Conservation (phyloP, 2,888 invertebrate genomes). For the Polietes domitor region DNA sequence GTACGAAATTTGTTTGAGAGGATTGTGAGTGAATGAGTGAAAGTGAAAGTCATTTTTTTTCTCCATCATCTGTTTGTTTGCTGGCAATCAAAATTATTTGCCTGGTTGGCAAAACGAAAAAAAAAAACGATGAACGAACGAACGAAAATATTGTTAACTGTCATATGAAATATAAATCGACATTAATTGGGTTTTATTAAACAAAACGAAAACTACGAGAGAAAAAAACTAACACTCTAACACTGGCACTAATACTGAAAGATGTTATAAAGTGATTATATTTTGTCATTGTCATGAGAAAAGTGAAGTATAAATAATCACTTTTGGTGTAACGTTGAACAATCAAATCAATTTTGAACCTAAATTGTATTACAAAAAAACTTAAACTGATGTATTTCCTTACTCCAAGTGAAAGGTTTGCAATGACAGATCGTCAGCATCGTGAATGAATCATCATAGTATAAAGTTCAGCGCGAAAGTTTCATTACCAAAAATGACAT, state of each 20-base stretch:
- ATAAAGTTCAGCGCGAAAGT: too few relatives aligned
- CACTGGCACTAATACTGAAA: neutral
- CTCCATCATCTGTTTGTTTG: neutral
- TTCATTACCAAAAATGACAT: too few relatives aligned
- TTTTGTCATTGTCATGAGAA: conserved; percentile 23
- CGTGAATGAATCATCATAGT: too few relatives aligned
- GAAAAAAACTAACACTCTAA: conserved; percentile 5
- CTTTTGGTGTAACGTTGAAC: neutral
- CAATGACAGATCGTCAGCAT: neutral
- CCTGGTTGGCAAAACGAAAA: conserved; percentile 48
- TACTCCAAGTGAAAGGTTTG: conserved; percentile 29
- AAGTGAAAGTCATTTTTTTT: conserved; percentile 57
- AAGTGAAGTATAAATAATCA: neutral
- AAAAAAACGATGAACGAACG: conserved; percentile 16
- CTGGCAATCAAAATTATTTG: conserved; percentile 53
- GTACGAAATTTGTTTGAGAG: conserved; percentile 29
- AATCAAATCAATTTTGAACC: too few relatives aligned
- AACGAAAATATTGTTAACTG: conserved; percentile 58
- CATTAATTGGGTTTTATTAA: conserved; percentile 58
- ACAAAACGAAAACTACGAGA: conserved; percentile 3
- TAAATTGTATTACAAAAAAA: too few relatives aligned
- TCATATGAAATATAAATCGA: conserved; percentile 61
- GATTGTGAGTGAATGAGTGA: conserved; percentile 56
- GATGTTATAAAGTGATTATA: conserved; percentile 23
- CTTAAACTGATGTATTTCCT: too few relatives aligned